Evolutionary conservation across 2,888 invertebrate species (phyloP), one percentile per base, ranked within the genome.

Genomic region (Trissonchulus latispiculum): DNA sequence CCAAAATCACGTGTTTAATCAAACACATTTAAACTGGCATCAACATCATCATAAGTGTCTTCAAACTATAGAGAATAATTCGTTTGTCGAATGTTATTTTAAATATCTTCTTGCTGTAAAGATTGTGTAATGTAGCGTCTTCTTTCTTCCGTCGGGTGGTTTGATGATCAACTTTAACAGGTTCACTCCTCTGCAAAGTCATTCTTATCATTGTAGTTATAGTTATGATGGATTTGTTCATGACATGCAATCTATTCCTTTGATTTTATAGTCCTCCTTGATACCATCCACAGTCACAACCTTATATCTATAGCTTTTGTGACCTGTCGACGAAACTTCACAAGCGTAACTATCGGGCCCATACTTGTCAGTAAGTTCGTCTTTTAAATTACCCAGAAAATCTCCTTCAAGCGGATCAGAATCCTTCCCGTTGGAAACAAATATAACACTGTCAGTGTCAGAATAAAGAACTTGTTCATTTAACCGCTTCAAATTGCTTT

Each of bases 391-490:
- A 48, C 48, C 48, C 8, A 48, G 48, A 48, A 48, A 48, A 23
- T 48, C 23, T 15, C 48, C 48, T 23, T 48, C 48, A 23, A 23
- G 48, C 23, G 48, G 48, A 23, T 48, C 48, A 15, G 23, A 48
- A 23, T 23, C 8, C 23, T 23, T 23, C 8, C 23, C 23, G 32
- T 59, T 35, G 0, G 68, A 68, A 8, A 77, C 74, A 72, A 78
- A 83, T 48, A 84, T 80, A 2, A 83, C 77, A 0, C 79, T 79
- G 73, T 83, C 83, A 0, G 84, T 84, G 69, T 84, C 83, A 68
- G 76, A 82, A 75, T 84, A 83, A 15, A 84, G 71, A 15, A 79
- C 80, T n/a, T 80, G 67, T 37, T 77, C 72, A 2, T 76, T 78
- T 2, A 84, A 74, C 29, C 72, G 72, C 3, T 83, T 78, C 1